Percentiles rank a stretch among this genome's conserved stretches.
Evolutionary conservation across 1,140 invertebrate species (phyloP).

Genomic region (Orchesella cincta): DNA sequence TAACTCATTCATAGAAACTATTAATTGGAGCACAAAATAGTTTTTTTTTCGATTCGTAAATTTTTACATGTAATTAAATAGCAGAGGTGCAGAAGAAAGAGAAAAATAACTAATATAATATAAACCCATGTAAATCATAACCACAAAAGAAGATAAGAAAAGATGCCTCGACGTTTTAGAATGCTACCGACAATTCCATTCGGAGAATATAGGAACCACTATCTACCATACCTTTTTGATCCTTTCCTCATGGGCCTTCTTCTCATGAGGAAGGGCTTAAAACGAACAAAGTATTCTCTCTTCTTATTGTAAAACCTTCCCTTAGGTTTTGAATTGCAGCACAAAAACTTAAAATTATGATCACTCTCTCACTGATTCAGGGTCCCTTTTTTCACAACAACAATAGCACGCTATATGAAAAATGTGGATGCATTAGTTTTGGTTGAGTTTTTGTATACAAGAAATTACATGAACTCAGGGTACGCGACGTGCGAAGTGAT

Average conservation of each 20-base stretch:
- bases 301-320: background rate
- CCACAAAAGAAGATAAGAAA: no score
- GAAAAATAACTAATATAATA: no score
- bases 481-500: background rate
- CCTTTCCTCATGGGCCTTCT: constrained; percentile 6
- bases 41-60: no score
- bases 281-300: background rate
- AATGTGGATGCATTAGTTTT: background rate
- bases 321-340: background rate
- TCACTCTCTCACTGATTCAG: background rate
- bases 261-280: constrained; percentile 16
- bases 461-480: background rate
- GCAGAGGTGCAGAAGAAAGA: no score
- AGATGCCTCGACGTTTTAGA: no score
- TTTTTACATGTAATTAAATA: no score
- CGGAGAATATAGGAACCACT: no score
- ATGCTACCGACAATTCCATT: no score
- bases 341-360: background rate
- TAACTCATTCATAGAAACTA: no score
- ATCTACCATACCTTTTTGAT: constrained; percentile 1
- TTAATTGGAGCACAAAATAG: no score
- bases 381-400: background rate
- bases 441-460: background rate
- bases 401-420: background rate
- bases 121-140: no score